phyloP scores from a whole-genome alignment of 2,797 vertebrate genomes.

The Channa striata region DNA sequence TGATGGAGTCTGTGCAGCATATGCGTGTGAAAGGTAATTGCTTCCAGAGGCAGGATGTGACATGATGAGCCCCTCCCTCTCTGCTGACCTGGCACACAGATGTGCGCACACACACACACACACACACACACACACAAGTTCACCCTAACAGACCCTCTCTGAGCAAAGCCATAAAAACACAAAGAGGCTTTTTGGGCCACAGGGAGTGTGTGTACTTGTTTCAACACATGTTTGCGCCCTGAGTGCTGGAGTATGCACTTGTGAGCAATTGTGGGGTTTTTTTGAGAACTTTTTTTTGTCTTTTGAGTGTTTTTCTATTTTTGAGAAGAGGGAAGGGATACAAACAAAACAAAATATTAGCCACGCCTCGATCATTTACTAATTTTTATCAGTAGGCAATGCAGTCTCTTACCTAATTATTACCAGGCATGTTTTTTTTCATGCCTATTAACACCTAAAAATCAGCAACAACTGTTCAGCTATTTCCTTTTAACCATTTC shows the following conservation, averaged over 20 bases:
- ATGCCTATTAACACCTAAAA: neutral
- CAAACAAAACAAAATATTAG: conserved; percentile 25
- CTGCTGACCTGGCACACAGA: conserved; percentile 73
- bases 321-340: conserved; percentile 20
- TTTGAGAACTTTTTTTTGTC: neutral
- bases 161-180: conserved; percentile 71
- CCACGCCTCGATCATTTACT: neutral
- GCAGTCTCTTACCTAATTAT: too few relatives aligned
- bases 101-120: conserved; percentile 50
- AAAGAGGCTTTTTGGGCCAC: conserved; percentile 62
- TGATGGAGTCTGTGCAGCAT: conserved; percentile 54
- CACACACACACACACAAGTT: conserved; percentile 56
- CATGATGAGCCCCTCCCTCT: conserved; percentile 70
- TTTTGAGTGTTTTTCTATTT: conserved; percentile 38
- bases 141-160: conserved; percentile 62
- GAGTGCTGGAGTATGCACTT: conserved; percentile 29
- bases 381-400: neutral
- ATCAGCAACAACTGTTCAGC: neutral
- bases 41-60: conserved; percentile 82
- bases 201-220: conserved; percentile 24
- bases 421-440: too few relatives aligned
- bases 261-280: conserved; percentile 24
- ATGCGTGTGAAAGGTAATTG: conserved; percentile 81
- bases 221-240: conserved; percentile 8
- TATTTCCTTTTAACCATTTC: neutral